Conservation (phyloP, 2,113 vertebrate species). For the Australoheros scitulus region DNA sequence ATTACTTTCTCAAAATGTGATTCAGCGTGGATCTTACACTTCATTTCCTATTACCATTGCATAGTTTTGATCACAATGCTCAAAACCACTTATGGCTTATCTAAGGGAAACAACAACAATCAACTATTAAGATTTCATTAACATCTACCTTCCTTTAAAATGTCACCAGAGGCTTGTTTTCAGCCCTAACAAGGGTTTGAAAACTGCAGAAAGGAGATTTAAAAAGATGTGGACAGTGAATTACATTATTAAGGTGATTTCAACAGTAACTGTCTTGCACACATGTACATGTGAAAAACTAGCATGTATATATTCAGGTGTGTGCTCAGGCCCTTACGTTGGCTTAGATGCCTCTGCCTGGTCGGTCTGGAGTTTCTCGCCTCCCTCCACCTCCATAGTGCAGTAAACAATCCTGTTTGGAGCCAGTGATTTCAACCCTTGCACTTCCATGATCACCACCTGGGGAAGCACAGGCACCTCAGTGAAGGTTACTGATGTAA, state of each 20-base stretch:
- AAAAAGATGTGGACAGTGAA: background rate
- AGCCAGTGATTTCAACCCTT: conserved; percentile 96
- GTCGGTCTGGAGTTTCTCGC: conserved; percentile 97
- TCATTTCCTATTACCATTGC: background rate
- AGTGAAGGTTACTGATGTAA: conserved; percentile 28
- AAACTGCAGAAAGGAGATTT: background rate
- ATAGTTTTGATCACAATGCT: background rate
- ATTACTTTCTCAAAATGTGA: background rate
- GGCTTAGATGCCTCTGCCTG: conserved; percentile 99
- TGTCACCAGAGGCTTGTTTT: background rate
- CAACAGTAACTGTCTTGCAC: background rate
- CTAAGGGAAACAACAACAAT: conserved; percentile 1
- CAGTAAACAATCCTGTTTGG: conserved; percentile 99
- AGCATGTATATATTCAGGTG: background rate
- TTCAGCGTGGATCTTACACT: background rate
- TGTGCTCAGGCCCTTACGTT: conserved; percentile 83
- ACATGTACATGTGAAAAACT: background rate
- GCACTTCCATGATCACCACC: conserved; percentile 99
- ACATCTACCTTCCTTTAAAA: background rate
- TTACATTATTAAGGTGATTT: background rate
- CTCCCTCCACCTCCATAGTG: conserved; percentile 99
- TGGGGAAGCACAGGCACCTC: conserved; percentile 64
- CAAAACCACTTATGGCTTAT: background rate
- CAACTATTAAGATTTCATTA: conserved; percentile 1
- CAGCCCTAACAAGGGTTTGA: background rate